Evolutionary conservation across 2,888 invertebrate genomes (phyloP).

Genomic region (Drosophila greeni): DNA sequence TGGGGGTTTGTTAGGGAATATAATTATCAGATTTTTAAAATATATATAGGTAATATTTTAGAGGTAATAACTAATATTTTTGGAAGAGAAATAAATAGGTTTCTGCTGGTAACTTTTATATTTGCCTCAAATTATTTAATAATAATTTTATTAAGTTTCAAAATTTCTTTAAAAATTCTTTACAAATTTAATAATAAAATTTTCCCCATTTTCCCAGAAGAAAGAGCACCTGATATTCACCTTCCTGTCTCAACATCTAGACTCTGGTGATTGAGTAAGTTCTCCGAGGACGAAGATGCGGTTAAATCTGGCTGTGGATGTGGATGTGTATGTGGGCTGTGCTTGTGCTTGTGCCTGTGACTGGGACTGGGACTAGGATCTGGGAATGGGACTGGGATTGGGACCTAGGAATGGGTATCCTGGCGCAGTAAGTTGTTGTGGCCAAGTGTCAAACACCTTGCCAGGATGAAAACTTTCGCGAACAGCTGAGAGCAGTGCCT

Average conservation of each 20-base stretch:
- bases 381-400: neutral
- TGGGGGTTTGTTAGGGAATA: too few relatives aligned
- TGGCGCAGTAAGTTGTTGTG: constrained; percentile 30
- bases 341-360: neutral
- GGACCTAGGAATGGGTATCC: neutral
- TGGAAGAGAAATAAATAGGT: too few relatives aligned
- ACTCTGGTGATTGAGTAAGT: constrained; percentile 32
- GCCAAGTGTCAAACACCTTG: constrained; percentile 66
- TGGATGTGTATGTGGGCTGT: constrained; percentile 1
- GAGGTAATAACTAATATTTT: too few relatives aligned
- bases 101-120: too few relatives aligned
- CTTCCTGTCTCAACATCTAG: neutral
- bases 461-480: constrained; percentile 12
- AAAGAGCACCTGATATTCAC: neutral
- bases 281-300: constrained; percentile 19
- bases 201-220: neutral
- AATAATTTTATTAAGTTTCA: neutral
- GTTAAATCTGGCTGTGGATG: constrained; percentile 5
- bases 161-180: neutral
- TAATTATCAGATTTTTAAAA: too few relatives aligned
- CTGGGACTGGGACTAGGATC: neutral
- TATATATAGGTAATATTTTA: too few relatives aligned
- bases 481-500: constrained; percentile 41
- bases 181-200: neutral
- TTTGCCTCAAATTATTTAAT: neutral